These are phyloP conservation scores for Corvus moneduloides DNA, from an alignment of 2,113 vertebrate species.

Conservation along the genomic window DNA sequence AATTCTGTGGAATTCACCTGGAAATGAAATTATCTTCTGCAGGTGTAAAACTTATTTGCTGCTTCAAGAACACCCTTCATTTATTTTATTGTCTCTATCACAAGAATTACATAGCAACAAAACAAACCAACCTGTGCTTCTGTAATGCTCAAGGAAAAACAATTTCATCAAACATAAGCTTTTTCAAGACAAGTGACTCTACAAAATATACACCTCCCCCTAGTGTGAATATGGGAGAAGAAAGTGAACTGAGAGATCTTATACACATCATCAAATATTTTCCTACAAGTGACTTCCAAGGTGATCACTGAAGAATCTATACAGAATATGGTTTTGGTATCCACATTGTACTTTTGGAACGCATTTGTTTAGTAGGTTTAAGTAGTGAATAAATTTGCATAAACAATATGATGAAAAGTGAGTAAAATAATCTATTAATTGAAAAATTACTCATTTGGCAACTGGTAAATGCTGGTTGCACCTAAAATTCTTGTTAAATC, in stretches of 20 bases:
- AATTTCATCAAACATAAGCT: not conserved
- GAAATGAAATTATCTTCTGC: not conserved
- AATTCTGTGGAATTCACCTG: not conserved
- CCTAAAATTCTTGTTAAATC: not conserved
- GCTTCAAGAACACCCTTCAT: not conserved
- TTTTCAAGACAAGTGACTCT: not conserved
- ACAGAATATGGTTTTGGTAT: not conserved
- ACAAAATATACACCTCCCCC: not conserved
- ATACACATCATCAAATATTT: not conserved
- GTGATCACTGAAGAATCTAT: not conserved
- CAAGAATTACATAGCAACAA: not conserved
- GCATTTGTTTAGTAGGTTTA: not conserved
- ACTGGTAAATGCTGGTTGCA: not conserved
- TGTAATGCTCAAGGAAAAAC: not conserved
- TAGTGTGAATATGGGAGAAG: not conserved
- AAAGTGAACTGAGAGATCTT: not conserved
- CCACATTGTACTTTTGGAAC: not conserved
- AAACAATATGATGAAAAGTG: not conserved
- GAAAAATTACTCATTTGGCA: not conserved
- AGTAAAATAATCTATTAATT: not conserved
- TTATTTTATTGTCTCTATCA: not conserved
- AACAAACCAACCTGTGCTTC: not conserved
- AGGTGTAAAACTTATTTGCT: not conserved
- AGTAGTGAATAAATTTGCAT: not conserved
- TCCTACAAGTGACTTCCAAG: not conserved